Percentiles rank a stretch among this genome's conserved stretches.
Evolutionary conservation across 1,140 invertebrate genomes (phyloP).

Genomic region (Ostrea denselamellosa): DNA sequence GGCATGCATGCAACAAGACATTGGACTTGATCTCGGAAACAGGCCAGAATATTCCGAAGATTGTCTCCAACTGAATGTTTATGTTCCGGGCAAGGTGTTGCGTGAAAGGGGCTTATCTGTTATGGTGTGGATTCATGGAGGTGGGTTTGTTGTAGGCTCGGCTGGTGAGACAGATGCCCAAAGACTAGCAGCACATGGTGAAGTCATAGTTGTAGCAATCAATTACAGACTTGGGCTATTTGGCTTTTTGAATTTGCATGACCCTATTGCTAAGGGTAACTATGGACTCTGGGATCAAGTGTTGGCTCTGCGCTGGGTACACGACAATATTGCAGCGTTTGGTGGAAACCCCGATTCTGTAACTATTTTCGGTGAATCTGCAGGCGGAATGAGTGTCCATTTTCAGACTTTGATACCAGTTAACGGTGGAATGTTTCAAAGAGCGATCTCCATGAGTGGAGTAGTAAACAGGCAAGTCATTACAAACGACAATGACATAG

Average conservation of each 20-base stretch:
- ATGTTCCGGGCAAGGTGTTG: constrained; percentile 82
- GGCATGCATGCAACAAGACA: constrained; percentile 25
- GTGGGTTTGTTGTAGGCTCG: constrained; percentile 92
- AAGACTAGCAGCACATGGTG: constrained; percentile 84
- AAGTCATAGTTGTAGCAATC: constrained; percentile 89
- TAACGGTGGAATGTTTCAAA: constrained; percentile 60
- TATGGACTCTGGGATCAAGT: constrained; percentile 82
- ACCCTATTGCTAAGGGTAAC: constrained; percentile 67
- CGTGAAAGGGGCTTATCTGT: constrained; percentile 82
- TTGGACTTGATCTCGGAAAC: background rate
- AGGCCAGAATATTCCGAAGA: constrained; percentile 86
- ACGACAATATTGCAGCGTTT: constrained; percentile 86
- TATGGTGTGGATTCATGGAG: constrained; percentile 98
- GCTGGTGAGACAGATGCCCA: constrained; percentile 93
- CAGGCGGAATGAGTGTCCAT: constrained; percentile 66
- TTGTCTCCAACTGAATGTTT: constrained; percentile 95
- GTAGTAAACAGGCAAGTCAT: constrained; percentile 6
- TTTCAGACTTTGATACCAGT: constrained; percentile 57
- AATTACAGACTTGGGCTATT: constrained; percentile 90
- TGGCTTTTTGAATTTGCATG: constrained; percentile 83
- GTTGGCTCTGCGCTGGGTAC: constrained; percentile 86
- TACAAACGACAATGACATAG: background rate
- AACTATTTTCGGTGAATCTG: constrained; percentile 86
- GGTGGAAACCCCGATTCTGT: constrained; percentile 86
- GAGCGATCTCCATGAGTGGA: constrained; percentile 63